Percentiles rank a stretch among this genome's conserved stretches.
phyloP scores from a whole-genome alignment of 2,797 vertebrate genomes.

The Hippoglossus hippoglossus region DNA sequence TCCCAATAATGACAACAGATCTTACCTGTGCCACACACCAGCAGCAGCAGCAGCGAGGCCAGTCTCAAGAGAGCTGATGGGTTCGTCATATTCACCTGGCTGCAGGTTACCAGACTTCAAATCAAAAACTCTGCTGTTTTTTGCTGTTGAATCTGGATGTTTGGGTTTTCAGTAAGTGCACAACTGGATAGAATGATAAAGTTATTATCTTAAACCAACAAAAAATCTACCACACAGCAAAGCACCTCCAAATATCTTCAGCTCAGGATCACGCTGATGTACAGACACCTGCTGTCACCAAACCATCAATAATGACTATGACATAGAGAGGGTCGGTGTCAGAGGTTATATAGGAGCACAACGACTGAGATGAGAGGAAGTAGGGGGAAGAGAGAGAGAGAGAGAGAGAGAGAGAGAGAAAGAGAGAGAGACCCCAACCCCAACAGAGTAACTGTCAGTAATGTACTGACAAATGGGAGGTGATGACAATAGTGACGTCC shows the following conservation, averaged over 20 bases:
- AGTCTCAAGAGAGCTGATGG: slow-evolving; percentile 43
- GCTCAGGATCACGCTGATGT: slow-evolving; percentile 1
- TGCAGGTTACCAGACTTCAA: slow-evolving; percentile 3
- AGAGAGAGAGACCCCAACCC: slow-evolving; percentile 16
- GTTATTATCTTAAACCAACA: neutral
- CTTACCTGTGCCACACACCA: slow-evolving; percentile 72
- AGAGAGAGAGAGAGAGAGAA: slow-evolving; percentile 16
- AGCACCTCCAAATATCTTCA: neutral
- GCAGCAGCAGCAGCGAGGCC: slow-evolving; percentile 48
- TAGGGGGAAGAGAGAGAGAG: slow-evolving; percentile 18
- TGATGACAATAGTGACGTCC: slow-evolving; percentile 3
- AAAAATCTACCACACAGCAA: neutral
- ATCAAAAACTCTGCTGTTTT: slow-evolving; percentile 12
- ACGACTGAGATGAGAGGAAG: slow-evolving; percentile 53
- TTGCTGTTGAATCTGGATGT: neutral
- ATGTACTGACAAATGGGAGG: slow-evolving; percentile 22
- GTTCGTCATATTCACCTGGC: slow-evolving; percentile 50
- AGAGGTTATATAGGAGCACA: slow-evolving; percentile 74
- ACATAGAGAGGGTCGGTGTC: slow-evolving; percentile 25
- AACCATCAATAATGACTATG: neutral
- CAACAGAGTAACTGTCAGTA: slow-evolving; percentile 30
- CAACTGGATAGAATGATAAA: neutral
- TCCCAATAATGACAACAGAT: neutral
- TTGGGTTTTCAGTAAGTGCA: slow-evolving; percentile 3
- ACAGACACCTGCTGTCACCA: slow-evolving; percentile 31